Evolutionary conservation across 2,113 vertebrate species (phyloP).

Genomic region (Arvicanthis niloticus): DNA sequence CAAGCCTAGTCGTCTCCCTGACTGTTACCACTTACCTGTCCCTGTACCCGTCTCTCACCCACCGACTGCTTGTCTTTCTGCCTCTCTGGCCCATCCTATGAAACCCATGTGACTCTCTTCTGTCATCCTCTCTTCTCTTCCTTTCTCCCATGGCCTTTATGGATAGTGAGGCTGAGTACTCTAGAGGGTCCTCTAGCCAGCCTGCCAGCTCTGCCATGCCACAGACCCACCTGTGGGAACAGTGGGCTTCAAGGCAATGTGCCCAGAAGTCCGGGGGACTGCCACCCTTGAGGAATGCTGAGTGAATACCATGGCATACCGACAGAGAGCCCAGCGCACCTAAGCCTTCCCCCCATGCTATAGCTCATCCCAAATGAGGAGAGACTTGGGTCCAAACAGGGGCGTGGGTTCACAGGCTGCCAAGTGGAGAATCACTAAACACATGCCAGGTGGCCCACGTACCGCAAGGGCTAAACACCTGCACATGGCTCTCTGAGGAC

Average conservation of each 20-base stretch:
- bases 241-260: neutral
- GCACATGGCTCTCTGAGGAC: neutral
- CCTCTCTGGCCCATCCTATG: neutral
- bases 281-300: neutral
- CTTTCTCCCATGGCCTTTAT: neutral
- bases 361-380: neutral
- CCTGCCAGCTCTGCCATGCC: neutral
- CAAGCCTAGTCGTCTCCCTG: neutral
- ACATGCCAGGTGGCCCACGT: neutral
- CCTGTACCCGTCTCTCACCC: neutral
- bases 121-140: neutral
- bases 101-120: neutral
- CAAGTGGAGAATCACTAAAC: neutral
- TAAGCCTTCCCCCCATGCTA: neutral
- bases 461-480: neutral
- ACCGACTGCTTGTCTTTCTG: neutral
- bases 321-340: constrained; percentile 7
- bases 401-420: neutral
- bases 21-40: neutral
- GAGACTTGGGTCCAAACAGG: neutral
- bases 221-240: neutral
- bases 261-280: neutral
- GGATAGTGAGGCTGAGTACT: neutral
- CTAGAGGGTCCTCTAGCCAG: neutral
- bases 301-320: constrained; percentile 40